Evolutionary conservation across 1,140 invertebrate species (phyloP), one percentile per base, ranked within the genome.

Genomic region (Ridgeia piscesae): DNA sequence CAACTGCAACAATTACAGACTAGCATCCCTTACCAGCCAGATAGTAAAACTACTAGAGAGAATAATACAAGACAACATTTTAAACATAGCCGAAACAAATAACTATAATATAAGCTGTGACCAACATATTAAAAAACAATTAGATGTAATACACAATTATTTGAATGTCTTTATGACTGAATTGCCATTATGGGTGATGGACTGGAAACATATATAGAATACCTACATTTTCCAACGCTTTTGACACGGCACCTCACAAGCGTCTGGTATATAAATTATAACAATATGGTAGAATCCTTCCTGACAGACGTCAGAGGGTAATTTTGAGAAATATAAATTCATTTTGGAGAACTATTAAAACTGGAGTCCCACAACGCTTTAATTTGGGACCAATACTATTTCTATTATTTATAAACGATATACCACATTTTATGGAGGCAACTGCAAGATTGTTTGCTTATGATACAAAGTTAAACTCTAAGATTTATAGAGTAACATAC

Each of bases 1-100:
- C 89, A 90, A 90, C 17, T 34, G 34, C 35, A 90, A 90, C 89
- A 90, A 90, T 42, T 34, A 90, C 89, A 90, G 89, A 42, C 31
- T 33, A n/a, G 89, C 34, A 21, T 90, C 33, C 9, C 89, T 33
- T 33, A 90, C 11, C 31, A 34, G 34, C 31, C 89, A 90, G n/a
- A 33, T 90, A 21, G 31, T 90, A 34, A 90, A 90, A n/a, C 0
- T 90, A 34, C 31, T 90, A 90, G 89, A 33, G 4, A 90, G 35
- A 90, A 90, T 34, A 90, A 90, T 90, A 2, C 89, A 90, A 42
- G 89, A 90, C 89, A 90, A n/a, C 17, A 6, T 34, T 17, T 27
- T 34, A 27, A 90, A 90, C 4, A 21, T 90, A 34, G 34, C 34
- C 17, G 35, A 90, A 17, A 11, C 35, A 90, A 90, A n/a, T n/a